phyloP scores from a whole-genome alignment of 1,140 invertebrate genomes.

The Apis cerana region DNA sequence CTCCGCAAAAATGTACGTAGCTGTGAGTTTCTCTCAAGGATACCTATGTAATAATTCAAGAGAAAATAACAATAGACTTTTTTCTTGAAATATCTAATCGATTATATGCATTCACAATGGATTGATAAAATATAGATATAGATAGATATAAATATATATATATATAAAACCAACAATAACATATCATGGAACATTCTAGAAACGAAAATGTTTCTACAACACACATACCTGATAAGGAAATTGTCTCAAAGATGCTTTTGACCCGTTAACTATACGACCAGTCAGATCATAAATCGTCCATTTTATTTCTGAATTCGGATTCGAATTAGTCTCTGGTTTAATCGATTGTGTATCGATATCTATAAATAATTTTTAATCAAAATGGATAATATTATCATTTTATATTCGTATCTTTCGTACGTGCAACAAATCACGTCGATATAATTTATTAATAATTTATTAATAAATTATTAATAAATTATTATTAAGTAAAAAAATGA shows the following conservation, averaged over 20 bases:
- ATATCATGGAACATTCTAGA: not conserved
- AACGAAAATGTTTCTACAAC: not conserved
- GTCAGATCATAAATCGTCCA: constrained; percentile 8
- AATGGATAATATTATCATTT: no score
- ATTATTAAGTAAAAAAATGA: no score
- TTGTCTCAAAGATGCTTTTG: constrained; percentile 63
- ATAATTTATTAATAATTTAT: no score
- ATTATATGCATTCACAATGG: no score
- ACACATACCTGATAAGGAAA: constrained; percentile 71
- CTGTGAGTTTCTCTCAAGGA: constrained; percentile 65
- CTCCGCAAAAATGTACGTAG: constrained; percentile 71
- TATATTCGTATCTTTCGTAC: no score
- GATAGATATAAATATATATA: no score
- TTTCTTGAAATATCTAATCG: no score
- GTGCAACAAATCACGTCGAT: no score
- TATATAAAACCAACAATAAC: no score
- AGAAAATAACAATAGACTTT: not conserved
- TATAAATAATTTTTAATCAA: not conserved
- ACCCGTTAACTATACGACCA: constrained; percentile 72
- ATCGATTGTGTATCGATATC: no score
- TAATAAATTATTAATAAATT: no score
- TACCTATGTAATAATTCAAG: constrained; percentile 56
- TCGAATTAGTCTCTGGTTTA: not conserved
- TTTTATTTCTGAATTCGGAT: not conserved
- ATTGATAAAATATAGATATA: no score